Base-by-base conservation (phyloP, 1,140 invertebrate genomes). In the Amphibalanus amphitrite region DNA sequence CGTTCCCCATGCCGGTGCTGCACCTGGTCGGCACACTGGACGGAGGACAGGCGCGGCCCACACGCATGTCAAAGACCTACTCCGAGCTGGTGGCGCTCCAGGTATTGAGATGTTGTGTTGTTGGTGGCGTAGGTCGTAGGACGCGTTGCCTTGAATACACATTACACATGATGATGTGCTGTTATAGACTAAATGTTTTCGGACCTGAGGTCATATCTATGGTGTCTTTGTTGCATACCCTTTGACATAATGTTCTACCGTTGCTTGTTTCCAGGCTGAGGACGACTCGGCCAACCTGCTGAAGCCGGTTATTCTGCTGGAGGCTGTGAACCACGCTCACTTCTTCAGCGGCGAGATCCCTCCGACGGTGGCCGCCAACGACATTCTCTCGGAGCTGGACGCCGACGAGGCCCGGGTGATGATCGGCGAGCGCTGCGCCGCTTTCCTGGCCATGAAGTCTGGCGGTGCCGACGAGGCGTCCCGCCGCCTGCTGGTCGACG, bases 261-360 rank as follows among this genome's bases (percentile, higher is more conserved):
- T 17, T 6, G 17, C 38, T 20, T 59, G 47, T 23, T 20, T 1
- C 1, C 47, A 59, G 47, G 13, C 47, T 20, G 47, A 13, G 23
- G 29, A 73, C 28, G 69, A 73, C 28, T 33, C 67, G 0, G 69
- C 29, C 8, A 64, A 26, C 23, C 64, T 73, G 40, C 29, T 65
- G 28, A 73, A 69, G 29, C 72, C 73, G n/a, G 71, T 73, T 8
- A 67, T 74, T 33, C 59, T 74, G 17, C 28, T 74, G 72, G 67
- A 69, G 28, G 72, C 71, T 23, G 71, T 74, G 28, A 70, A 74
- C 73, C 73, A 74, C 69, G 73, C 73, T 69, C 73, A 74, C 68
- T 74, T 74, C 29, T 71, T 70, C 28, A 70, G 68, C 20, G 73
- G 73, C n/a, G 73, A 73, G 10, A 69, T 33, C 20, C 73, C 73